Base-by-base conservation (phyloP, 2,888 invertebrate species). In the Timema cristinae region DNA sequence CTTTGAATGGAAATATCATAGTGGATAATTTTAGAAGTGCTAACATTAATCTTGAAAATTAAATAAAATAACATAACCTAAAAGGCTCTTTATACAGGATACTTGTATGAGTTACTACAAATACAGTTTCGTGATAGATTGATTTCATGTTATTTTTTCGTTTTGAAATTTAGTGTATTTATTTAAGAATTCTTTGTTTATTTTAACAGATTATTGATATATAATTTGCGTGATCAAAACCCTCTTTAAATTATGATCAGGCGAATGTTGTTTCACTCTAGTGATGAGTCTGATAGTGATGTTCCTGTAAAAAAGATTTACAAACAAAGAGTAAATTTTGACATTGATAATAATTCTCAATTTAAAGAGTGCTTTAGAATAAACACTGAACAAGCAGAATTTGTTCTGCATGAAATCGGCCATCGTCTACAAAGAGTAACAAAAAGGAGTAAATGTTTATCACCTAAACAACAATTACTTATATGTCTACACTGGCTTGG, bases 401-500 rank as follows among this genome's bases (percentile, higher is more conserved):
- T 6, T 13, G n/a, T 47, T 63, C 5, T 16, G 48, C 2, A 32
- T 13, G 48, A 10, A 7, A 32, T 63, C 10, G 63, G 63, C 11
- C 7, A 16, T 7, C 32, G 48, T 32, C 7, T 47, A 48, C 11
- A 63, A 16, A 16, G 10, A 11, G 13, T 9, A 47, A 47, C 63
- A 16, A 63, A 47, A 4, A 63, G 63, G 48, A 63, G 47, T n/a
- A 10, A 63, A 13, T 32, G 47, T 63, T 16, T 63, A 7, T 8
- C 63, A 16, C 11, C 11, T 5, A 63, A 63, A n/a, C 63, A 13
- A 7, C 63, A 63, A n/a, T 13, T 63, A 11, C 47, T 13, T 47
- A n/a, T 63, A 13, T 32, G 47, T 47, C 47, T 47, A 9, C 63
- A 63, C 13, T 63, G 63, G 63, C 47, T 63, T 32, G 63, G 63